Evolutionary conservation across 1,140 invertebrate genomes (phyloP).

Genomic region (Manduca sexta): DNA sequence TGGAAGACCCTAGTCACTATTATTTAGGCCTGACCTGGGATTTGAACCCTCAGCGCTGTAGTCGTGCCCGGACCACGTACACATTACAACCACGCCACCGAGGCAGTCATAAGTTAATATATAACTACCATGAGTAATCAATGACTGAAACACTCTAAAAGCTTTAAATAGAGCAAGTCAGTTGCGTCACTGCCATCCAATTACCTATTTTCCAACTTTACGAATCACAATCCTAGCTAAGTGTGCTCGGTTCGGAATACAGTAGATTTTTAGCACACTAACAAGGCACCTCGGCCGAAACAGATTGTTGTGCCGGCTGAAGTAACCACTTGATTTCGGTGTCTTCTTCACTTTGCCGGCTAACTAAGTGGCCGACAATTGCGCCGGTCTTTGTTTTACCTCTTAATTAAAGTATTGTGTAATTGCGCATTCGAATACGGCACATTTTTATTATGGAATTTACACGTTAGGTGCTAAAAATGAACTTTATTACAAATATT

Average conservation of each 20-base stretch:
- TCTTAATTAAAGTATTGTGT: conserved; percentile 1
- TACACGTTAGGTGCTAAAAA: too few species aligned
- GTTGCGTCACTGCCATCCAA: neutral
- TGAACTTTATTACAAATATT: too few species aligned
- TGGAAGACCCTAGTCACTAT: too few species aligned
- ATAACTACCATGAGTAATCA: too few species aligned
- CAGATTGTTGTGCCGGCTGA: conserved; percentile 8
- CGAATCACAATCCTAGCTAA: conserved; percentile 20
- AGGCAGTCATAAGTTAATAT: too few species aligned
- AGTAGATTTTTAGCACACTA: conserved; percentile 24
- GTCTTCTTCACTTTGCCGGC: conserved; percentile 8
- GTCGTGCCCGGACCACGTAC: too few species aligned
- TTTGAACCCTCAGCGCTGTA: too few species aligned
- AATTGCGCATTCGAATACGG: neutral
- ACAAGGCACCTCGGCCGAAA: conserved; percentile 13
- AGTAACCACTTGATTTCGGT: conserved; percentile 21
- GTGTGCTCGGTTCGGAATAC: conserved; percentile 15
- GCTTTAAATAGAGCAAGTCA: neutral
- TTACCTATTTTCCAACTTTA: neutral
- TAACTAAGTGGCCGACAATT: conserved; percentile 11
- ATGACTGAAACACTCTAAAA: neutral
- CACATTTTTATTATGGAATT: too few species aligned
- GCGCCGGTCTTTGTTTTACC: conserved; percentile 10
- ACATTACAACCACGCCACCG: too few species aligned
- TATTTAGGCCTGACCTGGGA: too few species aligned